Percentiles rank a stretch among this genome's conserved stretches.
These are phyloP conservation scores for Cochlearius cochlearius DNA, from an alignment of 2,113 vertebrate genomes.

Conservation along the genomic window DNA sequence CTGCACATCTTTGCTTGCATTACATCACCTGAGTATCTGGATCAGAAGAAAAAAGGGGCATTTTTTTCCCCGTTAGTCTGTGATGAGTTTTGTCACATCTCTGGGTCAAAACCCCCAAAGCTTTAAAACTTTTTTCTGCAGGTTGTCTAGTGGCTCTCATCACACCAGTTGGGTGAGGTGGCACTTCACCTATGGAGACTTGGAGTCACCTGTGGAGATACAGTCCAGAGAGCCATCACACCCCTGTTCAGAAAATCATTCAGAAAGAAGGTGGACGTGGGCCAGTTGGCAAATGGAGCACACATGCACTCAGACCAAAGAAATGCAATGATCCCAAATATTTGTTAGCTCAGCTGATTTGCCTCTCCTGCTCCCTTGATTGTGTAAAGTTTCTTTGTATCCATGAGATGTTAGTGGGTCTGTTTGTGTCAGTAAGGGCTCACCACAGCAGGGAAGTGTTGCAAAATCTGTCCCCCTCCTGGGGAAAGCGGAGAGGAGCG, in stretches of 20 bases:
- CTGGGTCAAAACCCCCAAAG: neutral
- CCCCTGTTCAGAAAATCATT: neutral
- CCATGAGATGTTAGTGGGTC: neutral
- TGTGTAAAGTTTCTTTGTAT: neutral
- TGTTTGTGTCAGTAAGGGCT: neutral
- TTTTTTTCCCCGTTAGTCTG: neutral
- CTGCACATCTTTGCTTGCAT: neutral
- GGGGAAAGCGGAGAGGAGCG: neutral
- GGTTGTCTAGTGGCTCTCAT: neutral
- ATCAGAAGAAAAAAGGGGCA: neutral
- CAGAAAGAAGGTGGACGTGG: neutral
- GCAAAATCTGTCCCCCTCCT: neutral
- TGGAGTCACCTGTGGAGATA: neutral
- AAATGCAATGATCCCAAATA: neutral
- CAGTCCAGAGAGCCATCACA: neutral
- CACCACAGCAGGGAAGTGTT: neutral
- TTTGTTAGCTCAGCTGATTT: neutral
- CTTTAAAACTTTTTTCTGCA: neutral
- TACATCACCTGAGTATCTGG: fast-evolving
- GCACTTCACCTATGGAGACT: neutral
- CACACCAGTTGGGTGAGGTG: neutral
- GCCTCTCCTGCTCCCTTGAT: neutral
- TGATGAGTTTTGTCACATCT: neutral
- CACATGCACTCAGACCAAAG: neutral
- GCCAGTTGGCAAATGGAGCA: neutral